Evolutionary conservation across 2,888 invertebrate genomes (phyloP).

Genomic region (Drosophila bunnanda): DNA sequence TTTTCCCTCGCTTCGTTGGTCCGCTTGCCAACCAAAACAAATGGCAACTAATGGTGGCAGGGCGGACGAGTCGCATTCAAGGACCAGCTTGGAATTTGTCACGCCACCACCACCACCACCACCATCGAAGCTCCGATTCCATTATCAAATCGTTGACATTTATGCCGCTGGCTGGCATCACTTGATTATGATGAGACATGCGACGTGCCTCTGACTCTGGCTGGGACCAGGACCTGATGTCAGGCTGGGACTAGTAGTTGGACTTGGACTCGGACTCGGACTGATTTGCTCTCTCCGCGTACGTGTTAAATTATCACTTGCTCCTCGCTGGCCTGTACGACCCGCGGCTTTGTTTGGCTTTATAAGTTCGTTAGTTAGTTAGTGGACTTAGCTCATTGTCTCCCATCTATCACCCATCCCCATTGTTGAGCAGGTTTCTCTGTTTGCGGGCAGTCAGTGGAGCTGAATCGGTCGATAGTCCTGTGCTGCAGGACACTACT

Average conservation of each 20-base stretch:
- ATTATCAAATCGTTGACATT: constrained; percentile 80
- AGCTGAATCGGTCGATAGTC: constrained; percentile 55
- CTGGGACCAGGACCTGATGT: constrained; percentile 2
- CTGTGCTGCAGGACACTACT: constrained; percentile 29
- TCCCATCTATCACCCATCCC: constrained; percentile 5
- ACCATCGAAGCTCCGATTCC: constrained; percentile 47
- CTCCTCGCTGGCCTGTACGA: constrained; percentile 37
- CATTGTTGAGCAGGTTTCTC: constrained; percentile 12
- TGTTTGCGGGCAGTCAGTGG: constrained; percentile 39
- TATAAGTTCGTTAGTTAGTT: constrained; percentile 74
- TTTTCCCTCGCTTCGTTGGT: constrained; percentile 15
- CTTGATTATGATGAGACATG: constrained; percentile 74
- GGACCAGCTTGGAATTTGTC: constrained; percentile 67
- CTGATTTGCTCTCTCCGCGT: constrained; percentile 33
- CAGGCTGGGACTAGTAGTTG: not conserved
- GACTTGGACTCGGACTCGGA: not conserved
- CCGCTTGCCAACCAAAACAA: constrained; percentile 60
- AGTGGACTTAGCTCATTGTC: constrained; percentile 41
- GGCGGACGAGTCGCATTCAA: constrained; percentile 34
- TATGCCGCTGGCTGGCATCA: constrained; percentile 73
- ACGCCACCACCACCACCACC: constrained; percentile 45
- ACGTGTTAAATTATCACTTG: constrained; percentile 73
- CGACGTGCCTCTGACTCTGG: constrained; percentile 56
- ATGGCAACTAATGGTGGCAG: constrained; percentile 65
- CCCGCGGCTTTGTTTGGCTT: constrained; percentile 72